Conservation (phyloP, 2,888 invertebrate genomes). For the Drosophila macrospina region DNA sequence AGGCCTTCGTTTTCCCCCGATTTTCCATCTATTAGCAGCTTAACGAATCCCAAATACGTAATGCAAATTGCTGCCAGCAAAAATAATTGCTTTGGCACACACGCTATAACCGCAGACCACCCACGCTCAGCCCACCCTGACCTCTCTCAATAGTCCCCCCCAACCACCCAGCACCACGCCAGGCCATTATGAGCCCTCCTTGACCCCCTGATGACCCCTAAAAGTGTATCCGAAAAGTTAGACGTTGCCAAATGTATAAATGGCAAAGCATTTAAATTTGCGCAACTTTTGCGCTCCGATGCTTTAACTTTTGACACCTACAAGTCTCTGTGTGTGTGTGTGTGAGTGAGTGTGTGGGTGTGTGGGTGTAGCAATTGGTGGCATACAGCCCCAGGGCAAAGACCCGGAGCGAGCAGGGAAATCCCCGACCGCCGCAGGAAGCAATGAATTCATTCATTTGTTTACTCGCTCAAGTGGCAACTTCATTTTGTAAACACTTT, state of each 20-base stretch:
- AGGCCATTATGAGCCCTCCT: neutral
- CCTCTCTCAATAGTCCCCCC: neutral
- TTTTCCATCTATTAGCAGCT: constrained; percentile 58
- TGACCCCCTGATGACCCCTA: constrained; percentile 6
- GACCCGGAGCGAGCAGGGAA: neutral
- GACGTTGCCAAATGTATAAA: constrained; percentile 22
- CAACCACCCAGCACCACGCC: too few relatives aligned
- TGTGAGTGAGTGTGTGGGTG: constrained; percentile 1
- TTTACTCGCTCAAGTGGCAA: constrained; percentile 81
- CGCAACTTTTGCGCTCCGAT: constrained; percentile 77
- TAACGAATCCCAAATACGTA: constrained; percentile 46
- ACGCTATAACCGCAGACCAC: constrained; percentile 27
- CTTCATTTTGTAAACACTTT: constrained; percentile 82
- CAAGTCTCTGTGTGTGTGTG: neutral
- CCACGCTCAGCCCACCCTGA: neutral
- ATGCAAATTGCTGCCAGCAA: constrained; percentile 78
- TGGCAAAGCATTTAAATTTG: constrained; percentile 76
- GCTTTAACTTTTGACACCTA: constrained; percentile 80
- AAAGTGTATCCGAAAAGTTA: constrained; percentile 16
- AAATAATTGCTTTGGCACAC: constrained; percentile 80
- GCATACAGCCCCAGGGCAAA: neutral
- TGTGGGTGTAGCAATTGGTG: constrained; percentile 5
- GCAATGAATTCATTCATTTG: constrained; percentile 82
- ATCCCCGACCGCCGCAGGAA: constrained; percentile 53
- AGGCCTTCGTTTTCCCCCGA: neutral